Evolutionary conservation across 2,888 invertebrate genomes (phyloP), one percentile per base, ranked within the genome.

Genomic region (Celastrina argiolus): DNA sequence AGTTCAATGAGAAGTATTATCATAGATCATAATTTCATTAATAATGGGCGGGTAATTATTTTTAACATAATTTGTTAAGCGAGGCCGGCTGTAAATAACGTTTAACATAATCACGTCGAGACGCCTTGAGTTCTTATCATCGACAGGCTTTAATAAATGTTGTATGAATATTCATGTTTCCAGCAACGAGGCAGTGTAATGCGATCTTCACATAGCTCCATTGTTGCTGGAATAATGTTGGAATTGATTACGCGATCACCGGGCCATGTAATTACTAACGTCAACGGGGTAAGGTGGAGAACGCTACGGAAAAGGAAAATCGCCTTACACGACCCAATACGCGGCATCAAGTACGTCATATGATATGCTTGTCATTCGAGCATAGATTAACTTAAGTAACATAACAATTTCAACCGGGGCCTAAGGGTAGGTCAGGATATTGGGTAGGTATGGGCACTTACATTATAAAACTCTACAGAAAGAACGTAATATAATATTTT

Each of bases 221-320:
- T 45, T 58, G 31, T 10, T 51, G 22, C 31, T n/a, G 58, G n/a
- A 31, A 31, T 58, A 31, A n/a, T 31, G n/a, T 58, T n/a, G 14
- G 58, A 58, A 58, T 58, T 58, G 58, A 58, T 58, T 58, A 58
- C 58, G 58, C n/a, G n/a, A 28, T 7, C 31, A 31, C n/a, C 31
- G 2, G 3, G 31, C 58, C 58, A 16, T 58, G 58, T 58, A 58
- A 58, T 58, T 58, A 58, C n/a, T 56, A 69, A 65, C 67, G 70
- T 69, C 68, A 67, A 36, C 36, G 36, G 36, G 6, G 22, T 12
- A 51, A 51, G 22, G 22, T 51, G 51, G 22, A 51, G 22, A 51
- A 26, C 0, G 26, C 5, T 31, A 31, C 5, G 31, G 7, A 7
- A 31, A 31, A 31, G 31, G 31, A 31, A 31, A 31, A 31, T n/a